Base-by-base conservation (phyloP, 2,113 vertebrate genomes). In the Columba livia region DNA sequence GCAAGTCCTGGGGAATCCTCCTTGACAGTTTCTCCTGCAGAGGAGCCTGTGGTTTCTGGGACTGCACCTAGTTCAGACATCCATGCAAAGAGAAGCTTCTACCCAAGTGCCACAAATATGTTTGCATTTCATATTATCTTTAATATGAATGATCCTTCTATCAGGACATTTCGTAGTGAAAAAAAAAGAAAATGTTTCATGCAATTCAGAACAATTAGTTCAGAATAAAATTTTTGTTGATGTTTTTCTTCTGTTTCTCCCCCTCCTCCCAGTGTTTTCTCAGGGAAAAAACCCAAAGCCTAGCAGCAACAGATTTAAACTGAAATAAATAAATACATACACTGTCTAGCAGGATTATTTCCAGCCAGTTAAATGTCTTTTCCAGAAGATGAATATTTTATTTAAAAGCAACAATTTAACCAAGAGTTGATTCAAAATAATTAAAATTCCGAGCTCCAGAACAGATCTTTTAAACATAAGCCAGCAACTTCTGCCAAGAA, bases 391-490 rank as follows among this genome's bases (percentile, higher is more conserved):
- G 8, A 70, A 47, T 20, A 26, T 44, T 75, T 93, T 48, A 40
- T 74, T 95, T 93, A 85, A 90, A 15, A 83, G 44, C 93, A 94
- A 79, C 34, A 69, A 88, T 29, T 83, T 54, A 90, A 73, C 62
- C 21, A 83, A 69, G 92, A 92, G 54, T 48, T 57, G 60, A 71
- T 58, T 89, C 10, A 74, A 94, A 94, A 91, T 51, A 89, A 95
- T 91, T 74, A 86, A 54, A 87, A 92, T 64, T 44, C 60, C 60
- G 71, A 47, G 51, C 28, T 89, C n/a, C 47, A 58, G 60, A 78
- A 36, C 10, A 54, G 23, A 44, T 80, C 34, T 73, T 86, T 94
- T 70, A 79, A 93, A 78, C 77, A 38, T 16, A 92, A 89, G 67
- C 28, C 89, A 90, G 64, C n/a, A 62, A 62, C 19, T 84, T 80